phyloP scores from a whole-genome alignment of 2,888 invertebrate genomes.

The Metacarcinus magister region DNA sequence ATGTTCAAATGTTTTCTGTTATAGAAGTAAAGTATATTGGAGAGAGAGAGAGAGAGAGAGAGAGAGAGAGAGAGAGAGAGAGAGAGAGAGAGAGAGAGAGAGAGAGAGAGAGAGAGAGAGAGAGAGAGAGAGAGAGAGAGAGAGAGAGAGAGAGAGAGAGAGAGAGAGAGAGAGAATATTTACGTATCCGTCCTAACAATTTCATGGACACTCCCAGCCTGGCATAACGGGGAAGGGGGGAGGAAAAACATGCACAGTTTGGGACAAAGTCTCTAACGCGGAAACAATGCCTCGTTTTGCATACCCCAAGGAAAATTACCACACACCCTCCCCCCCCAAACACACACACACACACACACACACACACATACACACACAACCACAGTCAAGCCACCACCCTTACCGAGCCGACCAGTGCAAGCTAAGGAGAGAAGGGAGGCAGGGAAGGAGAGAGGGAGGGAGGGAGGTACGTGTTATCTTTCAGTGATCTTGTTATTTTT shows the following conservation, averaged over 20 bases:
- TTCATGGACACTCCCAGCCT: not conserved
- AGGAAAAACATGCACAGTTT: not conserved
- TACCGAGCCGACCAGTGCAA: no score
- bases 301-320: not conserved
- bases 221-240: not conserved
- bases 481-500: conserved; percentile 46
- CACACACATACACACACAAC: not conserved
- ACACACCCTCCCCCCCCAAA: not conserved
- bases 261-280: not conserved
- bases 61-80: conserved; percentile 68
- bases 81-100: conserved; percentile 49
- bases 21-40: not conserved
- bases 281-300: conserved; percentile 17
- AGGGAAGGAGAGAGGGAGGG: no score
- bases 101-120: conserved; percentile 46
- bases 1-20: conserved; percentile 15
- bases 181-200: conserved; percentile 20
- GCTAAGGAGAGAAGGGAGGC: no score
- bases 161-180: not conserved
- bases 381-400: not conserved
- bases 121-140: conserved; percentile 53
- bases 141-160: conserved; percentile 17
- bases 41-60: conserved; percentile 52
- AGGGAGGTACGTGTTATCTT: not conserved
- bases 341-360: not conserved